Evolutionary conservation across 2,888 invertebrate genomes (phyloP).

Genomic region (Pycnomerus fuliginosus): DNA sequence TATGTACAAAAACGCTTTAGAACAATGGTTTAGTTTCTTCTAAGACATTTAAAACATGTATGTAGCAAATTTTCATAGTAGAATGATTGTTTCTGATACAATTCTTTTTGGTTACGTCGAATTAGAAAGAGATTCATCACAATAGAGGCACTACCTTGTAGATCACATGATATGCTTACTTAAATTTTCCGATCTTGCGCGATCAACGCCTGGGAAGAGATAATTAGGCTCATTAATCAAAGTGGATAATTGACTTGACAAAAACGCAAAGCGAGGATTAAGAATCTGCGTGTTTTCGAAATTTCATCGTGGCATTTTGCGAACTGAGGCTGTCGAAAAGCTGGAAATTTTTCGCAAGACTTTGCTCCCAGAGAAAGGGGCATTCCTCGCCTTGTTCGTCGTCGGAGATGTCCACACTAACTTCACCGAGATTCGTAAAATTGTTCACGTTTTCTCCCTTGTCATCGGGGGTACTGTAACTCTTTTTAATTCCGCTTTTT

Average conservation of each 20-base stretch:
- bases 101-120: neutral
- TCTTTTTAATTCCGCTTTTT: constrained; percentile 40
- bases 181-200: constrained; percentile 10
- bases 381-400: constrained; percentile 33
- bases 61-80: constrained; percentile 17
- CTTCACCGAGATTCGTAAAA: constrained; percentile 5
- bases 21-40: constrained; percentile 7
- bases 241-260: constrained; percentile 8
- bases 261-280: constrained; percentile 1
- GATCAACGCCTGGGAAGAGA: too few species aligned
- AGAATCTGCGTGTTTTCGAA: constrained; percentile 29
- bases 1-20: constrained; percentile 30
- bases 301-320: constrained; percentile 25
- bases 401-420: constrained; percentile 30
- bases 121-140: constrained; percentile 42
- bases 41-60: constrained; percentile 19
- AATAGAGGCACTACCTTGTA: constrained; percentile 54
- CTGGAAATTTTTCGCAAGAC: constrained; percentile 26
- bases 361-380: constrained; percentile 43
- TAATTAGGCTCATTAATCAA: too few species aligned
- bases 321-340: constrained; percentile 33
- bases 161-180: constrained; percentile 54
- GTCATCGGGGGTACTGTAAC: constrained; percentile 41
- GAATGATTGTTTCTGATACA: constrained; percentile 26
- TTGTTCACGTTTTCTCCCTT: constrained; percentile 12